Conservation (phyloP, 2,113 vertebrate species). For the Atrichornis clamosus region DNA sequence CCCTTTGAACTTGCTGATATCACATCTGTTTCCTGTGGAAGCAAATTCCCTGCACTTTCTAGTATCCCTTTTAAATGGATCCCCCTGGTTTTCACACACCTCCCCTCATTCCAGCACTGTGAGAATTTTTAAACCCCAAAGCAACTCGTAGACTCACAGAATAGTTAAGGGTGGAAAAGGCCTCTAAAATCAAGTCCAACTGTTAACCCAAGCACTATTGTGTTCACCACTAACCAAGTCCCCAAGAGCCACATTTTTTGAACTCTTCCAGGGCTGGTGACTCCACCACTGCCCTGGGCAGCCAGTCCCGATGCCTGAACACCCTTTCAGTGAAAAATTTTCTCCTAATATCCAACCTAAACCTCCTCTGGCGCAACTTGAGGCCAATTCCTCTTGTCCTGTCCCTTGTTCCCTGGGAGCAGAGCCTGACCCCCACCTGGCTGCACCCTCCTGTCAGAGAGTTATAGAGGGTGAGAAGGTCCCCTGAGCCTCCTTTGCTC, state of each 20-base stretch:
- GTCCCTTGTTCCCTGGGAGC: neutral
- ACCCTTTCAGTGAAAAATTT: neutral
- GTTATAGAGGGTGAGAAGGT: neutral
- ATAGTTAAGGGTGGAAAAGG: neutral
- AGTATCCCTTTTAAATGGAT: neutral
- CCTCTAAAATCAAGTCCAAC: neutral
- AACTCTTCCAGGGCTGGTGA: neutral
- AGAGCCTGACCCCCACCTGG: rapidly evolving
- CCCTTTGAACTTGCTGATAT: neutral
- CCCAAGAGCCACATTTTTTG: neutral
- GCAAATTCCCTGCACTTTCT: neutral
- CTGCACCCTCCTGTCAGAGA: neutral
- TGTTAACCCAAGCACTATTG: neutral
- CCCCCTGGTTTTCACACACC: neutral
- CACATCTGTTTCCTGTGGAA: neutral
- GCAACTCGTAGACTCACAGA: neutral
- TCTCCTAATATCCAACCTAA: neutral
- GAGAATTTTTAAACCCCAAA: neutral
- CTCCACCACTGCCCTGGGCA: neutral
- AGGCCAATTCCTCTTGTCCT: neutral
- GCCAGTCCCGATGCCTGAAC: neutral
- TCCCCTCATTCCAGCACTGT: neutral
- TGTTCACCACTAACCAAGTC: neutral
- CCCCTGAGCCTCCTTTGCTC: neutral
- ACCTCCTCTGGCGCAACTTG: neutral